Conservation (phyloP, 2,113 vertebrate species). For the Calonectris borealis region DNA sequence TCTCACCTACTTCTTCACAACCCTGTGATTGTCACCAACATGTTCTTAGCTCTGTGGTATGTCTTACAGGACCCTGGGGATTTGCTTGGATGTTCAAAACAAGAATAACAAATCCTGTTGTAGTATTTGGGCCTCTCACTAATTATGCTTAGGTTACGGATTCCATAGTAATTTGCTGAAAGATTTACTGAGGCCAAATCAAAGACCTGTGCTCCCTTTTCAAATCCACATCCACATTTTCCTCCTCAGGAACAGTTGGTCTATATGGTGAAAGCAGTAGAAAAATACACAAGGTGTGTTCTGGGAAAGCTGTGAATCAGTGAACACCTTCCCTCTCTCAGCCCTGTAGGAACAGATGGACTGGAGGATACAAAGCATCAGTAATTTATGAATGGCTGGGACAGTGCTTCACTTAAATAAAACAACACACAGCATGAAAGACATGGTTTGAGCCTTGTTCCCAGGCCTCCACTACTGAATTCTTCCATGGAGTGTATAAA, state of each 20-base stretch:
- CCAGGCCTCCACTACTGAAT: background rate
- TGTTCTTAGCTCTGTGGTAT: background rate
- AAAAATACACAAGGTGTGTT: background rate
- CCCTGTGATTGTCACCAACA: background rate
- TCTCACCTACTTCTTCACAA: background rate
- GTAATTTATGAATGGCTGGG: slow-evolving; percentile 28
- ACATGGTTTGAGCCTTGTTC: background rate
- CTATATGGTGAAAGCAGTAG: background rate
- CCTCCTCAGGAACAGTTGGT: background rate
- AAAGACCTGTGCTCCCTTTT: background rate
- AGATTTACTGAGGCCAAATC: background rate
- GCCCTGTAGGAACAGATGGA: slow-evolving; percentile 8
- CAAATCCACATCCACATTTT: background rate
- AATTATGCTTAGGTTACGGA: background rate
- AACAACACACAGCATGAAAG: slow-evolving; percentile 19
- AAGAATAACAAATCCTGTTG: background rate
- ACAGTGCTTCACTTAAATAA: background rate
- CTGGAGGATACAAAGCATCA: background rate
- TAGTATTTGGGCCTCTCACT: background rate
- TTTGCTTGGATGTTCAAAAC: background rate
- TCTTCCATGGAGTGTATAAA: background rate
- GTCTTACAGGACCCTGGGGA: background rate
- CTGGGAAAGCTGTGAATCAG: background rate
- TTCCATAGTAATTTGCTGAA: background rate
- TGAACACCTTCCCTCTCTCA: background rate